Conservation (phyloP, 1,140 invertebrate species). For the Drosophila sechellia region DNA sequence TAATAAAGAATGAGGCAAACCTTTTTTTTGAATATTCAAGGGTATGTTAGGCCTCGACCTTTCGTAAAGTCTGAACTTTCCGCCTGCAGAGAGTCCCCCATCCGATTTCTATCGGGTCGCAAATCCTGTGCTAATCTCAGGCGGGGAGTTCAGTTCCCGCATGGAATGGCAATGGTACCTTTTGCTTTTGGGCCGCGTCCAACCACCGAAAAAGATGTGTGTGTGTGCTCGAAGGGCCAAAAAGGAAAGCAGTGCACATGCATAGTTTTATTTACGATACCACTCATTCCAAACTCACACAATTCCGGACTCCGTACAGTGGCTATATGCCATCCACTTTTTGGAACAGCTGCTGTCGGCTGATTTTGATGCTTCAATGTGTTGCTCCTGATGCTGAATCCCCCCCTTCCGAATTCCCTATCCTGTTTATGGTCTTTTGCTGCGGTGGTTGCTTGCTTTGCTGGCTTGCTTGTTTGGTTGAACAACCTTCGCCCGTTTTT, state of each 20-base stretch:
- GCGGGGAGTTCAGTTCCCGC: conserved; percentile 49
- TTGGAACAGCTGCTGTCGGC: conserved; percentile 53
- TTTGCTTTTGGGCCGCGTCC: conserved; percentile 32
- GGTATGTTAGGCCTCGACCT: conserved; percentile 9
- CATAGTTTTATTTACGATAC: conserved; percentile 45
- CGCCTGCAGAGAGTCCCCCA: conserved; percentile 13
- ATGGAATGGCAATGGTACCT: conserved; percentile 16
- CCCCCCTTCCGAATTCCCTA: conserved; percentile 2
- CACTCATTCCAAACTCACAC: conserved; percentile 13
- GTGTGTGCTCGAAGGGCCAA: conserved; percentile 33
- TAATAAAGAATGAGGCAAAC: background rate
- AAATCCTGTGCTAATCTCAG: conserved; percentile 74
- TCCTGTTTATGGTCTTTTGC: conserved; percentile 39
- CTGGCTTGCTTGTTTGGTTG: conserved; percentile 62
- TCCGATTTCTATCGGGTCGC: conserved; percentile 57
- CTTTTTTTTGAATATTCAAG: conserved; percentile 4
- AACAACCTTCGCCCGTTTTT: conserved; percentile 80
- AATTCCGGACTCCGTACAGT: background rate
- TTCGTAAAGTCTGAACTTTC: background rate
- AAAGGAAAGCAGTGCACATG: conserved; percentile 53
- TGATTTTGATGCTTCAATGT: conserved; percentile 20
- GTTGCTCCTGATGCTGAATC: conserved; percentile 8
- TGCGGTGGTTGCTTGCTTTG: conserved; percentile 49
- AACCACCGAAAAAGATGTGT: conserved; percentile 59
- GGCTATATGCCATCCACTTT: conserved; percentile 49